Evolutionary conservation across 1,140 invertebrate species (phyloP).

Genomic region (Stenopsyche tienmushanensis): DNA sequence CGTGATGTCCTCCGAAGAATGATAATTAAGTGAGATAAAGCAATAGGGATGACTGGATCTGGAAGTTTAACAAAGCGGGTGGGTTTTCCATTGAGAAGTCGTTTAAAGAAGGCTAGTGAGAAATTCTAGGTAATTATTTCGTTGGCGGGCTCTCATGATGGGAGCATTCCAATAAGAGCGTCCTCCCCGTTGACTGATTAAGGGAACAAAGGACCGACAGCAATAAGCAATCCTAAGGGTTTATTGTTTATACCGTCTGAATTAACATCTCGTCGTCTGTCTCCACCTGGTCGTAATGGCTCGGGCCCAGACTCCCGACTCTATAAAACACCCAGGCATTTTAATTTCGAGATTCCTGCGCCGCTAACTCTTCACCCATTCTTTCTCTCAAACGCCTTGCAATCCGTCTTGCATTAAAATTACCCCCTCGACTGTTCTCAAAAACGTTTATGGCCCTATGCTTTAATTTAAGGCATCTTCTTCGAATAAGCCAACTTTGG

Average conservation of each 20-base stretch:
- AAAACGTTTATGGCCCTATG: too few species aligned
- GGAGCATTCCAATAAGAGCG: constrained; percentile 17
- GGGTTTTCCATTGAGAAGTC: too few species aligned
- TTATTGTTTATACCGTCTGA: constrained; percentile 16
- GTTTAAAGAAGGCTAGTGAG: too few species aligned
- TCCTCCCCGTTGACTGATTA: constrained; percentile 15
- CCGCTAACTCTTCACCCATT: constrained; percentile 10
- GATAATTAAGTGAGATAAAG: too few species aligned
- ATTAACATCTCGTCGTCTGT: constrained; percentile 21
- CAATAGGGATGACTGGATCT: too few species aligned
- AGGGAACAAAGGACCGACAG: constrained; percentile 23
- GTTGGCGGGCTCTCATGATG: not conserved
- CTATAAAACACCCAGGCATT: constrained; percentile 8
- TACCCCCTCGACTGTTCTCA: not conserved
- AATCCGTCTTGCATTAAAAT: constrained; percentile 22
- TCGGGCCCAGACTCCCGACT: not conserved
- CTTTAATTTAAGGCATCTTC: too few species aligned
- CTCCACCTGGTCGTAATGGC: not conserved
- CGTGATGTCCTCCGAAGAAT: too few species aligned
- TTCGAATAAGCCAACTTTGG: too few species aligned
- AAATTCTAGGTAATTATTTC: constrained; percentile 7
- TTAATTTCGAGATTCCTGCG: constrained; percentile 25
- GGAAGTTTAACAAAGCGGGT: too few species aligned
- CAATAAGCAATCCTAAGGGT: constrained; percentile 14
- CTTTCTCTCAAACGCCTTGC: constrained; percentile 13